A percentile compares a stretch with the other conserved stretches of the same genome.
These are phyloP conservation scores for Sinocyclocheilus anshuiensis DNA, from an alignment of 2,113 vertebrate species.

Conservation along the genomic window DNA sequence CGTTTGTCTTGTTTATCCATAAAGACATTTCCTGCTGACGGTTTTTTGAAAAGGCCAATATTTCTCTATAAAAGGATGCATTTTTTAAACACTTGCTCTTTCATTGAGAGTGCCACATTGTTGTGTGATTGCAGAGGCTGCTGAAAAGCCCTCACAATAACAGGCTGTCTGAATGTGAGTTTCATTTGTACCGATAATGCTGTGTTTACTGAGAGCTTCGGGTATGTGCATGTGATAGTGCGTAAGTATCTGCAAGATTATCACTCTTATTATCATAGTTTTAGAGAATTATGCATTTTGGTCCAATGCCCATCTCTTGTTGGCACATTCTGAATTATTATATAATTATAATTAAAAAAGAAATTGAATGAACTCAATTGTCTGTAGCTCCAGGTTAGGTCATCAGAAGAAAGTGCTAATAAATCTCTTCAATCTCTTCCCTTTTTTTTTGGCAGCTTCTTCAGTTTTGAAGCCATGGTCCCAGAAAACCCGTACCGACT, in stretches of 20 bases:
- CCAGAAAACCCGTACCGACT: not conserved
- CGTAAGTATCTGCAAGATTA: slow-evolving; percentile 1
- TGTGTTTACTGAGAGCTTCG: slow-evolving; percentile 3
- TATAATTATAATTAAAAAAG: slow-evolving; percentile 9
- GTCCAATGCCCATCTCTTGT: not conserved
- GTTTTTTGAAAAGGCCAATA: slow-evolving; percentile 26
- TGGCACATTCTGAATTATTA: not conserved
- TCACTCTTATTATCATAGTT: not conserved
- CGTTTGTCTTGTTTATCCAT: slow-evolving; percentile 47
- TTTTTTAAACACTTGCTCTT: slow-evolving; percentile 11
- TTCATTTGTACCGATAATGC: slow-evolving; percentile 33
- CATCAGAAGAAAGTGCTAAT: not conserved
- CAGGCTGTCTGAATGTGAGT: slow-evolving; percentile 10
- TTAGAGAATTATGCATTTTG: not conserved
- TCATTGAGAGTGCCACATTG: not conserved
- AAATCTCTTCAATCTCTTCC: not conserved
- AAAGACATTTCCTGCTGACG: slow-evolving; percentile 14
- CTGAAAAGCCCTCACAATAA: slow-evolving; percentile 24
- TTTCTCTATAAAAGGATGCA: slow-evolving; percentile 32
- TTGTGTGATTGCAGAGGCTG: slow-evolving; percentile 2
- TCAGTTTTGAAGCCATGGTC: not conserved
- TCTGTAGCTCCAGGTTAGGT: slow-evolving; percentile 5
- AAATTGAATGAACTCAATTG: not conserved
- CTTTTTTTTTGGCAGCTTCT: slow-evolving; percentile 16
- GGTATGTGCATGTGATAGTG: not conserved